A percentile compares a stretch with the other conserved stretches of the same genome.
Conservation (phyloP, 2,888 invertebrate species). For the Tinea pellionella region DNA sequence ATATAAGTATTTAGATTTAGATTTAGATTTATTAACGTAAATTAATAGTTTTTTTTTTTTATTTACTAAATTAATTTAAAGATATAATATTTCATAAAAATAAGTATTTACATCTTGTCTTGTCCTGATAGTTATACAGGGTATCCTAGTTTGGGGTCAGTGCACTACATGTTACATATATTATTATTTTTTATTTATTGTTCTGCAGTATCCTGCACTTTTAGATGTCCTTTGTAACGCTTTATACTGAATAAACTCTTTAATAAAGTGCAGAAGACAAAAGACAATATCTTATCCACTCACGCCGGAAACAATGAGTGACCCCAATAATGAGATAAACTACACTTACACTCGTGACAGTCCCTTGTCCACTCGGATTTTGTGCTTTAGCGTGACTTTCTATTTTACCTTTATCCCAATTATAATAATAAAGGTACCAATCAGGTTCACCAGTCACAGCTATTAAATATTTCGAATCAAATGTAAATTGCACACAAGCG, state of each 20-base stretch:
- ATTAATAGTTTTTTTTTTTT: too few species aligned
- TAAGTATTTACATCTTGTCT: too few species aligned
- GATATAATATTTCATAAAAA: too few species aligned
- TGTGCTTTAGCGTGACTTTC: slow-evolving; percentile 80
- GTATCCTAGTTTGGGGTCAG: too few species aligned
- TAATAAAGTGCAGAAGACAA: neutral
- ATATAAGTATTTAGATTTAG: too few species aligned
- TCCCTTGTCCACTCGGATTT: slow-evolving; percentile 75
- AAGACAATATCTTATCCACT: neutral
- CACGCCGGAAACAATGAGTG: neutral
- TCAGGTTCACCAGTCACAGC: slow-evolving; percentile 87
- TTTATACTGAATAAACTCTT: neutral
- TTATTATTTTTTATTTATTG: too few species aligned
- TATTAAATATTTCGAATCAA: slow-evolving; percentile 83
- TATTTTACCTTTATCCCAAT: slow-evolving; percentile 80
- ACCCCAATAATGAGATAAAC: neutral
- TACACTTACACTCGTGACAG: slow-evolving; percentile 47
- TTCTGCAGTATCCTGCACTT: too few species aligned
- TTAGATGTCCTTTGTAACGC: too few species aligned
- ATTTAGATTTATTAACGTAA: too few species aligned
- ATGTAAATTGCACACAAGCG: slow-evolving; percentile 80
- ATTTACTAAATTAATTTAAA: too few species aligned
- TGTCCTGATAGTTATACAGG: too few species aligned
- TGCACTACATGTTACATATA: too few species aligned
- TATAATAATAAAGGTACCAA: slow-evolving; percentile 83